Evolutionary conservation across 2,888 invertebrate genomes (phyloP).

Genomic region (Protodeltote pygarga): DNA sequence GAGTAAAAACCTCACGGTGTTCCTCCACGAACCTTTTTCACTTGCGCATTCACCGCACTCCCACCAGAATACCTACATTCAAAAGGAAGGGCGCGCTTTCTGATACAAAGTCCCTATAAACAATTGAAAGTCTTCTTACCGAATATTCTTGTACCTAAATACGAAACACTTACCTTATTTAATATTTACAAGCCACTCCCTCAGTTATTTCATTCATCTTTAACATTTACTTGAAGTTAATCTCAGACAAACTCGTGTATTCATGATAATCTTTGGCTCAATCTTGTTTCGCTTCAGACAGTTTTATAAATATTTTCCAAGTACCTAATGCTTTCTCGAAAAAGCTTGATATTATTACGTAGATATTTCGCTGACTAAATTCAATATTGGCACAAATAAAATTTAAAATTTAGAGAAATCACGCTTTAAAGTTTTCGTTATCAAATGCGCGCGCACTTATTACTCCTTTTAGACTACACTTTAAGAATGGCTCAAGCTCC

Average conservation of each 20-base stretch:
- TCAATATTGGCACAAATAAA: no score
- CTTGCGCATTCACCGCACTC: no score
- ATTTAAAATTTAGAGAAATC: no score
- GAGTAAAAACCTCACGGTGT: no score
- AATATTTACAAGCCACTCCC: conserved; percentile 6
- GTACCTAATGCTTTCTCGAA: background rate
- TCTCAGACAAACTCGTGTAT: conserved; percentile 9
- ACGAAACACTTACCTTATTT: conserved; percentile 15
- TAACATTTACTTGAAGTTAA: conserved; percentile 4
- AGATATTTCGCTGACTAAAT: no score
- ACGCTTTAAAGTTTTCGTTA: no score
- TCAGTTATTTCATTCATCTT: conserved; percentile 16
- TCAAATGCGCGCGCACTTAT: no score
- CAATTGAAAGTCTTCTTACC: conserved; percentile 12
- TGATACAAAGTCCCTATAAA: conserved; percentile 1
- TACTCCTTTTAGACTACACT: no score
- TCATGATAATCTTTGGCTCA: conserved; percentile 12
- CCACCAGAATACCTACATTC: no score
- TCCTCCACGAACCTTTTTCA: no score
- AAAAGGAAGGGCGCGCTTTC: no score
- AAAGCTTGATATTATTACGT: background rate
- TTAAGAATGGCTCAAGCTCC: no score
- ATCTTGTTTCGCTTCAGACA: conserved; percentile 1
- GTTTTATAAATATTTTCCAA: background rate
- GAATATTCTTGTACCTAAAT: conserved; percentile 2